These are phyloP conservation scores for Lindbergichthys nudifrons DNA, from an alignment of 2,797 vertebrate genomes.

Conservation along the genomic window DNA sequence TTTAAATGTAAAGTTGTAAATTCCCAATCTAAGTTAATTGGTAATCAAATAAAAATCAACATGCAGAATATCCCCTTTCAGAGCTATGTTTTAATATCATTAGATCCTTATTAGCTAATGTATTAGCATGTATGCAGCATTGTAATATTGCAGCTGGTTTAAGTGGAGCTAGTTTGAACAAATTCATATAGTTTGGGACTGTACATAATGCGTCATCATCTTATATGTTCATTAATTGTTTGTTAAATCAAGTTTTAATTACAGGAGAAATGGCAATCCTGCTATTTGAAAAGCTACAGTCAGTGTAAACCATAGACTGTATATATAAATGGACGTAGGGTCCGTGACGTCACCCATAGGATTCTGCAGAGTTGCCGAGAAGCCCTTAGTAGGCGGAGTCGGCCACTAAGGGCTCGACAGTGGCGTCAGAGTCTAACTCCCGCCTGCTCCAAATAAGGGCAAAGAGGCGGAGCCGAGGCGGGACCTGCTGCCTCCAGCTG, in stretches of 20 bases:
- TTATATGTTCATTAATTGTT: neutral
- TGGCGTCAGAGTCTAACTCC: no score
- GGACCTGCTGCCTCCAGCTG: no score
- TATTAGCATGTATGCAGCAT: neutral
- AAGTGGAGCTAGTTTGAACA: neutral
- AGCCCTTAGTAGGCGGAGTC: no score
- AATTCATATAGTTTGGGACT: neutral
- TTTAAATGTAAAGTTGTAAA: neutral
- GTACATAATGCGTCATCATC: neutral
- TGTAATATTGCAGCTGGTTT: neutral
- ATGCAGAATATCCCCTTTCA: neutral
- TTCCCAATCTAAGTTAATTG: neutral
- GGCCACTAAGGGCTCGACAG: no score
- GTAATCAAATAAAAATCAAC: neutral
- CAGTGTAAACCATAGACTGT: conserved; percentile 4
- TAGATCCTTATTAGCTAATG: neutral
- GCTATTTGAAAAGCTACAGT: neutral
- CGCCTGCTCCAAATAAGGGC: no score
- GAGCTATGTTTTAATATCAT: neutral
- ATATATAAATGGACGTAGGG: no score
- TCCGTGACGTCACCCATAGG: no score
- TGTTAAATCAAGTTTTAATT: neutral
- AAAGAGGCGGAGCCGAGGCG: no score
- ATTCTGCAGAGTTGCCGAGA: no score
- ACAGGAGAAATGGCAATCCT: neutral